These are phyloP conservation scores for Myrmecophaga tridactyla DNA, from an alignment of 2,113 vertebrate species.

Conservation along the genomic window DNA sequence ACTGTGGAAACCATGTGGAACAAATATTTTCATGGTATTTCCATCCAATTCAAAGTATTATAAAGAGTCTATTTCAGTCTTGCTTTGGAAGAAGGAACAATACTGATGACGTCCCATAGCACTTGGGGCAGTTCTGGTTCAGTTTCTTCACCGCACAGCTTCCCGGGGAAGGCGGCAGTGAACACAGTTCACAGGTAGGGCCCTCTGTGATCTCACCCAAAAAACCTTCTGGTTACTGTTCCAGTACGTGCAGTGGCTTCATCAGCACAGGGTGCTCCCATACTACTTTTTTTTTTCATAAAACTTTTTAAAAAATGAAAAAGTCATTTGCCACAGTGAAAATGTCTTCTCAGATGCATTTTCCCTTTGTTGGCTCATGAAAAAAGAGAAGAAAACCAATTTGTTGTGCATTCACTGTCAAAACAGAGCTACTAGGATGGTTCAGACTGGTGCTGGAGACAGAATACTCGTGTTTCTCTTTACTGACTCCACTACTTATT, in stretches of 20 bases:
- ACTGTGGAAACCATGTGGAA: not conserved
- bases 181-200: not conserved
- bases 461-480: not conserved
- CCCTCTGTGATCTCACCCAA: not conserved
- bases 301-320: not conserved
- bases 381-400: not conserved
- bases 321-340: not conserved
- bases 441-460: not conserved
- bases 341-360: not conserved
- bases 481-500: not conserved
- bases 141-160: not conserved
- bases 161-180: not conserved
- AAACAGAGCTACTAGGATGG: not conserved
- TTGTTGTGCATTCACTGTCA: not conserved
- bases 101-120: accelerated
- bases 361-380: not conserved
- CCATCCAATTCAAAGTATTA: not conserved
- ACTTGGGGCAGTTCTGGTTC: not conserved
- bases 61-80: not conserved
- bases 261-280: too few relatives aligned
- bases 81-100: not conserved
- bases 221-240: not conserved
- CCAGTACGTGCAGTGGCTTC: not conserved
- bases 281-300: not conserved
- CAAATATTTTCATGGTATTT: not conserved